Percentiles rank a stretch among this genome's conserved stretches.
Evolutionary conservation across 1,140 invertebrate species (phyloP).

Genomic region (Lordiphosa mommai): DNA sequence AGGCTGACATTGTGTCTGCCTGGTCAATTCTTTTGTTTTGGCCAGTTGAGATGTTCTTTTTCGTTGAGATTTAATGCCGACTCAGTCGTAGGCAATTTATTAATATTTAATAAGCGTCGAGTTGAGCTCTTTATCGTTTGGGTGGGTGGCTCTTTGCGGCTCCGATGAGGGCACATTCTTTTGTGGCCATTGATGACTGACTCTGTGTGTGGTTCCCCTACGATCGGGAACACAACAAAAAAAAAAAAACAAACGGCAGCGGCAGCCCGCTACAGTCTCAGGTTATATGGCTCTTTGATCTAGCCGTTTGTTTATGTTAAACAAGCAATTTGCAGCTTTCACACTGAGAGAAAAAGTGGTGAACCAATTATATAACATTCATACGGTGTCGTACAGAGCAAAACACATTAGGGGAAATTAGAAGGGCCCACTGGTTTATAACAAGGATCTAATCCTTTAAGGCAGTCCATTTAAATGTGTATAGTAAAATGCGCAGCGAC

Average conservation of each 20-base stretch:
- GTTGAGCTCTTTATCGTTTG: slow-evolving; percentile 50
- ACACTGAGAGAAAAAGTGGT: slow-evolving; percentile 15
- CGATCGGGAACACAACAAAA: neutral
- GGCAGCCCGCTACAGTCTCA: slow-evolving; percentile 15
- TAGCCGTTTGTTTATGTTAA: slow-evolving; percentile 47
- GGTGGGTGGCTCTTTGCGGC: slow-evolving; percentile 22
- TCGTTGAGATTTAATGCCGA: slow-evolving; percentile 19
- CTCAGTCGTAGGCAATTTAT: slow-evolving; percentile 43
- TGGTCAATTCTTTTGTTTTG: slow-evolving; percentile 21
- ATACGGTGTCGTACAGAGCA: no score
- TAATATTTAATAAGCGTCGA: slow-evolving; percentile 53
- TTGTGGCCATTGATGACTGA: slow-evolving; percentile 27
- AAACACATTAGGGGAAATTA: no score
- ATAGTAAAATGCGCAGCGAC: no score
- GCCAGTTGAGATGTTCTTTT: slow-evolving; percentile 6
- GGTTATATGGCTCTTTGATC: slow-evolving; percentile 32
- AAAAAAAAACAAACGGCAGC: neutral
- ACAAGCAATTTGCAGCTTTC: slow-evolving; percentile 35
- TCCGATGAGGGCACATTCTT: slow-evolving; percentile 45
- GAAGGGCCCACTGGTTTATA: no score
- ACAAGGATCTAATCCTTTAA: no score
- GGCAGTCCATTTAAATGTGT: no score
- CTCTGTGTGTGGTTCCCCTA: slow-evolving; percentile 36
- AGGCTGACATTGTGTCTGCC: slow-evolving; percentile 49
- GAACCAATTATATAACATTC: no score